Base-by-base conservation (phyloP, 30 jellyfish, hydroid and myxozoan genomes). In the Aurelia aurita region DNA sequence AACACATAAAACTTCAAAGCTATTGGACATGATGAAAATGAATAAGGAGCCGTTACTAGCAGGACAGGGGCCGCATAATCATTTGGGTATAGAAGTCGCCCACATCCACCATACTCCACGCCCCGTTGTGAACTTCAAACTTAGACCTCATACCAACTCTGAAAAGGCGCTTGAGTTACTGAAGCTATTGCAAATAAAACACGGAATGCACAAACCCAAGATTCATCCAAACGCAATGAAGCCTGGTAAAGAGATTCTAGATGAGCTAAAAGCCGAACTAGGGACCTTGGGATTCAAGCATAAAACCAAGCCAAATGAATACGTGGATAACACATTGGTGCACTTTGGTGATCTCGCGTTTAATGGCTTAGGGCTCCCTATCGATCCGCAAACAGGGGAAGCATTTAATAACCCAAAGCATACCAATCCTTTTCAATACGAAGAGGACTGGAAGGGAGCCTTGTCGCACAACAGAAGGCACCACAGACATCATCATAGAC, bases 171-270 rank as follows among this genome's bases (percentile, higher is more conserved):
- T 28, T 9, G 87, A 83, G 65, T 1, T 68, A 80, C 32, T 69
- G 46, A 67, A 68, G 65, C 27, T 63, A 49, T 74, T 63, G 32
- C 79, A 71, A n/a, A 16, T 59, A 28, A 71, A 64, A 46, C 82
- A 83, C 29, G 87, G 71, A 45, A 64, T 20, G 44, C 75, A 57
- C 5, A 44, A 83, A 25, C 58, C 81, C 12, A 71, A 47, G 58
- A 62, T 64, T 51, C 61, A 67, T 10, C 87, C 93, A 0, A 69
- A 51, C 29, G 54, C 19, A 23, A 35, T 69, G 63, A 34, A 51
- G 62, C 93, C 93, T 49, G 84, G 87, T 26, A 72, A 61, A 34
- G 93, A 83, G 71, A 83, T 83, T 22, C 81, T 83, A 18, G 93
- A 69, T 23, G 93, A 83, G 63, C 81, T 83, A 67, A 71, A 71